phyloP scores from a whole-genome alignment of 2,113 vertebrate species.

The Neodon shergylaensis region DNA sequence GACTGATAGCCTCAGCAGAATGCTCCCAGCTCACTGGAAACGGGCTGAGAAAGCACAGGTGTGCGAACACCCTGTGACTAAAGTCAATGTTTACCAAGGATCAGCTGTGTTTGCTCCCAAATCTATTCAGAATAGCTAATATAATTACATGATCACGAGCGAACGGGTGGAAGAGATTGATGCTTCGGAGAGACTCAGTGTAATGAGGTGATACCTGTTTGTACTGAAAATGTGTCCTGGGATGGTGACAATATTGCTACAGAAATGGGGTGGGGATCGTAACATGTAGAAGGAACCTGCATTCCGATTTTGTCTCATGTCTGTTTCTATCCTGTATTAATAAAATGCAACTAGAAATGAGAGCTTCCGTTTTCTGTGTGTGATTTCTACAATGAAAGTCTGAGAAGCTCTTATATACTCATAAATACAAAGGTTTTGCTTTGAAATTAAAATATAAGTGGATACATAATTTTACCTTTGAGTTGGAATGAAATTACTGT shows the following conservation, averaged over 20 bases:
- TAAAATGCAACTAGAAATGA: not conserved
- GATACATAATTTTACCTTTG: not conserved
- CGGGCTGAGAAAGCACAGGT: not conserved
- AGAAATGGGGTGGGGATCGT: not conserved
- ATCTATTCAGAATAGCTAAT: conserved; percentile 33
- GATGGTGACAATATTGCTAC: not conserved
- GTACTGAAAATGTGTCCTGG: conserved; percentile 17
- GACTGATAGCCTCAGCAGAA: conserved; percentile 20
- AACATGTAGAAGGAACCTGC: not conserved
- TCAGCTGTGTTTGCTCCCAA: conserved; percentile 50
- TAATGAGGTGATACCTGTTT: conserved; percentile 20
- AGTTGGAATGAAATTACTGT: not conserved
- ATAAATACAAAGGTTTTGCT: not conserved
- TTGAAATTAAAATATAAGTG: not conserved
- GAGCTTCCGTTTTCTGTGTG: not conserved
- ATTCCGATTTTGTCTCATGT: not conserved
- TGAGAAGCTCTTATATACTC: not conserved
- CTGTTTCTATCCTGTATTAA: not conserved
- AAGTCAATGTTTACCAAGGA: conserved; percentile 62
- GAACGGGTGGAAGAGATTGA: conserved; percentile 9
- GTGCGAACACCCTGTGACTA: not conserved
- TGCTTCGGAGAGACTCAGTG: conserved; percentile 20
- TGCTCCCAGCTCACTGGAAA: not conserved
- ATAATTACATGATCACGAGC: conserved; percentile 26
- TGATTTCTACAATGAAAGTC: not conserved